Percentiles rank a stretch among this genome's conserved stretches.
Evolutionary conservation across 2,113 vertebrate species (phyloP).

Genomic region (Vulpes ferrilata): DNA sequence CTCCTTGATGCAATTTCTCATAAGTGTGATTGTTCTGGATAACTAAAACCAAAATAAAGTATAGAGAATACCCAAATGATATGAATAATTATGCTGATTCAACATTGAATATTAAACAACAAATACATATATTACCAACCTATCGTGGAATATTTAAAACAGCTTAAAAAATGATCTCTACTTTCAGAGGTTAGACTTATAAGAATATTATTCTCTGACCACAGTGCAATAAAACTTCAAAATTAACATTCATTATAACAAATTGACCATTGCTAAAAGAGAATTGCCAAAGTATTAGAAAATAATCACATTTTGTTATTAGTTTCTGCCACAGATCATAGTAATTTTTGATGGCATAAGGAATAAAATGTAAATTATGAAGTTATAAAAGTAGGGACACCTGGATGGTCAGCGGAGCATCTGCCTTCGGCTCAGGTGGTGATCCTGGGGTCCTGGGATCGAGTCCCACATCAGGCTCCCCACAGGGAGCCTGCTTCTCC

Average conservation of each 20-base stretch:
- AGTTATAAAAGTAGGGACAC: not conserved
- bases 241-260: not conserved
- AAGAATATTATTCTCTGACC: not conserved
- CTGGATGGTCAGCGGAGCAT: too few relatives aligned
- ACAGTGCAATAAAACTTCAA: not conserved
- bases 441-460: too few relatives aligned
- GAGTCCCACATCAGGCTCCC: too few relatives aligned
- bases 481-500: too few relatives aligned
- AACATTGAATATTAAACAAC: not conserved
- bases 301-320: not conserved
- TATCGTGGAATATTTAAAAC: not conserved
- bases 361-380: not conserved
- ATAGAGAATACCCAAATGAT: not conserved
- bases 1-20: not conserved
- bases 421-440: too few relatives aligned
- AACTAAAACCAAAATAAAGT: not conserved
- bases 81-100: not conserved
- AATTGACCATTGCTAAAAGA: not conserved
- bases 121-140: not conserved
- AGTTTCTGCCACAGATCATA: not conserved
- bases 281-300: constrained; percentile 34
- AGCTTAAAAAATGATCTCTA: not conserved
- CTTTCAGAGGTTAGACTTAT: not conserved
- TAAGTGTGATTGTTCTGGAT: not conserved
- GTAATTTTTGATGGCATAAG: not conserved